Conservation (phyloP, 2,113 vertebrate genomes). For the Panthera tigris region DNA sequence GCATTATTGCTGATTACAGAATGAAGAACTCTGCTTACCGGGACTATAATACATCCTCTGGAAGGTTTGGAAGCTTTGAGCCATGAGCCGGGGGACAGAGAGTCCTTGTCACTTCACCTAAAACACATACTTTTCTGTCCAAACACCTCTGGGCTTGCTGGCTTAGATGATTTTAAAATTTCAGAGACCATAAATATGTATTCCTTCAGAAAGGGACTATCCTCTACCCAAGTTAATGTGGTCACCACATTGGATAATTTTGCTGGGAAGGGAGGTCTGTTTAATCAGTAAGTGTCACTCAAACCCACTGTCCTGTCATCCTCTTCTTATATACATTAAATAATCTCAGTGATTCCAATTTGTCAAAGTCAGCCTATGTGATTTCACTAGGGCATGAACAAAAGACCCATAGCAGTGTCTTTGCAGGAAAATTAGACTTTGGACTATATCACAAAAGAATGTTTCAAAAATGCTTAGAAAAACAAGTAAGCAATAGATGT, state of each 20-base stretch:
- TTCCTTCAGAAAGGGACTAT: background rate
- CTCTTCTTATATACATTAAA: background rate
- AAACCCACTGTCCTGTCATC: background rate
- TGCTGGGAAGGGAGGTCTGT: background rate
- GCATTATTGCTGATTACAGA: background rate
- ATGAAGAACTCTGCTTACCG: background rate
- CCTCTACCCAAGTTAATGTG: background rate
- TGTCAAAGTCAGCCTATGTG: background rate
- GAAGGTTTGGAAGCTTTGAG: background rate
- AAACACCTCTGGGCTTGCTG: background rate
- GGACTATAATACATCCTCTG: accelerated
- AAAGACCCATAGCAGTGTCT: background rate
- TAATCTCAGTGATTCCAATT: background rate
- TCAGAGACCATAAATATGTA: background rate
- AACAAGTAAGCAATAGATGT: background rate
- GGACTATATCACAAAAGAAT: background rate
- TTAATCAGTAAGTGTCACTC: background rate
- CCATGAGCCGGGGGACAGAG: background rate
- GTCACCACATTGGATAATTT: background rate
- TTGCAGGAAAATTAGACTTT: background rate
- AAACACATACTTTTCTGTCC: background rate
- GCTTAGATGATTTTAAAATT: background rate
- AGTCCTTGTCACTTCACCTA: background rate
- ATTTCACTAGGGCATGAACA: background rate
- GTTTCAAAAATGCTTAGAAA: background rate